Evolutionary conservation across 2,888 invertebrate genomes (phyloP).

Genomic region (Beris chalybata): DNA sequence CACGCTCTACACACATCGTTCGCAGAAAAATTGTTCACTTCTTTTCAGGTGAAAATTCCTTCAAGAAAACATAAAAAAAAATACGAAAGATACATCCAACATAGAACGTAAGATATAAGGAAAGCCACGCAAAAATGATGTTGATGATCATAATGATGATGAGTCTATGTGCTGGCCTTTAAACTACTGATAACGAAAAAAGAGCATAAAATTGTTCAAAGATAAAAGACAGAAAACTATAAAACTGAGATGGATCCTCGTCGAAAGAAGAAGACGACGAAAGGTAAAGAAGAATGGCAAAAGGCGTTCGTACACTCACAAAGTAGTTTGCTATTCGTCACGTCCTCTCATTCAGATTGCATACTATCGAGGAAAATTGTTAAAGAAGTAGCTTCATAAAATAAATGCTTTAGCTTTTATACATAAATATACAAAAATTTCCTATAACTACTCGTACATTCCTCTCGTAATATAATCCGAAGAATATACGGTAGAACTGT

Average conservation of each 20-base stretch:
- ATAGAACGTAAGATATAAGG: not conserved
- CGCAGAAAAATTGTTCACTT: not conserved
- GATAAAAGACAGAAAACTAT: too few relatives aligned
- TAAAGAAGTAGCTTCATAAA: not conserved
- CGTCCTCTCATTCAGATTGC: slow-evolving; percentile 37
- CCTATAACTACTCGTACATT: not conserved
- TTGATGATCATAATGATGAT: slow-evolving; percentile 35
- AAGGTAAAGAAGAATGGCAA: slow-evolving; percentile 13
- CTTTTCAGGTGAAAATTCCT: not conserved
- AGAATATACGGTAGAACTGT: too few relatives aligned
- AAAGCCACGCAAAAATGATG: not conserved
- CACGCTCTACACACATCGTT: not conserved
- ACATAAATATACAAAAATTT: not conserved
- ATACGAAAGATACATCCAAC: not conserved
- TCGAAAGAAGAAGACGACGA: not conserved
- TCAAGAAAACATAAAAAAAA: not conserved
- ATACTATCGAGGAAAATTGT: slow-evolving; percentile 14
- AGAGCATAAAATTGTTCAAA: not conserved
- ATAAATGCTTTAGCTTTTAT: not conserved
- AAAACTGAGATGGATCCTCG: slow-evolving; percentile 11
- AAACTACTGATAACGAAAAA: not conserved
- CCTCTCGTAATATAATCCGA: not conserved
- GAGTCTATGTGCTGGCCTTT: slow-evolving; percentile 21
- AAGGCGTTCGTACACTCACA: slow-evolving; percentile 32
- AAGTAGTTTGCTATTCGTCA: slow-evolving; percentile 38